phyloP scores from a whole-genome alignment of 2,113 vertebrate genomes.

The Phyllostomus discolor region DNA sequence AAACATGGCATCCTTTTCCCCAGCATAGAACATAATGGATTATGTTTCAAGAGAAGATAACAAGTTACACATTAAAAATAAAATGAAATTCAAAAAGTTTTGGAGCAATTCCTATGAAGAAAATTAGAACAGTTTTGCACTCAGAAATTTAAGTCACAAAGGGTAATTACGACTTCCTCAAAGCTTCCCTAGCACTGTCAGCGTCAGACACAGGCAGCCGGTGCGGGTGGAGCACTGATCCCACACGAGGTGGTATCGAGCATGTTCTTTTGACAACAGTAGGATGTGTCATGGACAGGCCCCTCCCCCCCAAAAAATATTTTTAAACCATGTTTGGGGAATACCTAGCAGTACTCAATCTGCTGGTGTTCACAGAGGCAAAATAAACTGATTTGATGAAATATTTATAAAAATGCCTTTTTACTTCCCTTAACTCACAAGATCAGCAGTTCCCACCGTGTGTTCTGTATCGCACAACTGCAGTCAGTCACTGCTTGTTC shows the following conservation, averaged over 20 bases:
- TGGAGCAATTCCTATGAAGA: not conserved
- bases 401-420: not conserved
- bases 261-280: not conserved
- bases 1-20: not conserved
- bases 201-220: not conserved
- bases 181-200: not conserved
- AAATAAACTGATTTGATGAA: not conserved
- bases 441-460: not conserved
- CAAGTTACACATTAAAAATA: conserved; percentile 1
- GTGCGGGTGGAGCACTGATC: not conserved
- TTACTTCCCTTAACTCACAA: not conserved
- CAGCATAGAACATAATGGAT: not conserved
- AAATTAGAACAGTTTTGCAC: not conserved
- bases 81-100: not conserved
- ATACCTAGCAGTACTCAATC: not conserved
- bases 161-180: not conserved
- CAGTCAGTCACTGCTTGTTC: not conserved
- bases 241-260: not conserved
- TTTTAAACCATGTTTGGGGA: not conserved
- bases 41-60: conserved; percentile 1
- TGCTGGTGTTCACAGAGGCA: not conserved
- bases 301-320: not conserved
- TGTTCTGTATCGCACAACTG: not conserved
- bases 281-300: not conserved
- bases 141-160: not conserved